Conservation (phyloP, 2,113 vertebrate genomes). For the Coptodon bakossiorum region DNA sequence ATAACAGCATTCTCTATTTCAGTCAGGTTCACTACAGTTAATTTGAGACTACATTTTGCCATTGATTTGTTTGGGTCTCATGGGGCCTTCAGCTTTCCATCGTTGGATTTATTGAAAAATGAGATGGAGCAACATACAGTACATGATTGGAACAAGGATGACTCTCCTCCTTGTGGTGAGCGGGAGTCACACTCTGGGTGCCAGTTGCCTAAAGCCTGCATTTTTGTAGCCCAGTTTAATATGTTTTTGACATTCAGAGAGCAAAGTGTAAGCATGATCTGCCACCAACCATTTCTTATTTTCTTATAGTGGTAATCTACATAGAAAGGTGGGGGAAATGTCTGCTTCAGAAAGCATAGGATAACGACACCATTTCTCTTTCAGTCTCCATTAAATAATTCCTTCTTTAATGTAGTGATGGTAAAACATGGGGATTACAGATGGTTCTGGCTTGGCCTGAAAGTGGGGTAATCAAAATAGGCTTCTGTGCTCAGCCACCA, state of each 20-base stretch:
- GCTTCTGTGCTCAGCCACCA: conserved; percentile 61
- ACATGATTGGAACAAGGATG: not conserved
- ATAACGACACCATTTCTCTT: conserved; percentile 28
- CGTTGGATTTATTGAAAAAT: conserved; percentile 48
- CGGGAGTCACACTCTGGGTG: not conserved
- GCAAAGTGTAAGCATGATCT: not conserved
- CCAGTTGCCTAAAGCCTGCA: not conserved
- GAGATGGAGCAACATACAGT: conserved; percentile 14
- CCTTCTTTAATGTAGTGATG: conserved; percentile 61
- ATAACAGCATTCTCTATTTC: conserved; percentile 29
- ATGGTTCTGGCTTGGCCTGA: conserved; percentile 56
- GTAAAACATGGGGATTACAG: conserved; percentile 70
- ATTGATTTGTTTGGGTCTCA: conserved; percentile 67
- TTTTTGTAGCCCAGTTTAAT: not conserved
- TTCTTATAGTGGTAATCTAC: not conserved
- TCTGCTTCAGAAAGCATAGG: not conserved
- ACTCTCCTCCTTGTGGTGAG: not conserved
- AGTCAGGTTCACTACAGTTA: conserved; percentile 40
- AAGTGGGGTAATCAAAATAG: conserved; percentile 77
- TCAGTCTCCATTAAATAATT: conserved; percentile 52
- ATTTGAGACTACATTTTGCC: conserved; percentile 52
- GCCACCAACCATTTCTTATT: not conserved
- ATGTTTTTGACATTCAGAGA: not conserved
- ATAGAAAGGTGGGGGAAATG: not conserved
- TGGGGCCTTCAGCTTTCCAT: not conserved